Evolutionary conservation across 2,888 invertebrate species (phyloP), one percentile per base, ranked within the genome.

Genomic region (Dryobota labecula): DNA sequence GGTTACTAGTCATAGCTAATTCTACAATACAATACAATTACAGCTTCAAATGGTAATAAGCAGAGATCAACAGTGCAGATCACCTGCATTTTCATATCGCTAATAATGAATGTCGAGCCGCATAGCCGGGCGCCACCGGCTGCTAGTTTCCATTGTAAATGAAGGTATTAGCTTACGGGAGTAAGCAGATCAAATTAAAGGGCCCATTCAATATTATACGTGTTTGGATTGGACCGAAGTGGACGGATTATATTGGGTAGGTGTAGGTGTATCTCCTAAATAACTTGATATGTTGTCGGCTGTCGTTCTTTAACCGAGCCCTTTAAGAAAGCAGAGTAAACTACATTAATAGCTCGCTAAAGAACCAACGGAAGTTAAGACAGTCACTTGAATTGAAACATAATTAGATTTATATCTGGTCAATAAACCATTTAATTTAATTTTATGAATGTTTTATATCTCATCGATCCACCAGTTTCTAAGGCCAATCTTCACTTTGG

Each of bases 111-210:
- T 73, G 68, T 67, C 43, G 53, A 9, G 51, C 62, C 30, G 61
- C 57, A 3, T 43, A 56, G 41, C 57, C 13, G 13, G 13, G 30
- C 38, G 53, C 49, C 15, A 38, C 68, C 49, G 65, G 11, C 61
- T 20, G 60, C 62, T 82, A 57, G 60, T 85, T 84, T 74, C 76
- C 70, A 85, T 78, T 85, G 84, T 85, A 84, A 83, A 84, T 83
- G 73, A 83, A 74, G 73, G 51, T 78, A 81, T 85, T 83, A 78
- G 80, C 75, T 73, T 78, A 72, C 53, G 20, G 49, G 27, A 54
- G 57, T 60, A 43, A 45, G 51, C 56, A 43, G 64, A 68, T 64
- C 36, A 61, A 82, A 72, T 77, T 82, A 78, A 54, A 57, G 60
- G 61, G 61, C 38, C 38, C 53, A 61, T 24, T 20, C 58, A 47